These are phyloP conservation scores for Symphodus melops DNA, from an alignment of 2,113 vertebrate species.

Conservation along the genomic window DNA sequence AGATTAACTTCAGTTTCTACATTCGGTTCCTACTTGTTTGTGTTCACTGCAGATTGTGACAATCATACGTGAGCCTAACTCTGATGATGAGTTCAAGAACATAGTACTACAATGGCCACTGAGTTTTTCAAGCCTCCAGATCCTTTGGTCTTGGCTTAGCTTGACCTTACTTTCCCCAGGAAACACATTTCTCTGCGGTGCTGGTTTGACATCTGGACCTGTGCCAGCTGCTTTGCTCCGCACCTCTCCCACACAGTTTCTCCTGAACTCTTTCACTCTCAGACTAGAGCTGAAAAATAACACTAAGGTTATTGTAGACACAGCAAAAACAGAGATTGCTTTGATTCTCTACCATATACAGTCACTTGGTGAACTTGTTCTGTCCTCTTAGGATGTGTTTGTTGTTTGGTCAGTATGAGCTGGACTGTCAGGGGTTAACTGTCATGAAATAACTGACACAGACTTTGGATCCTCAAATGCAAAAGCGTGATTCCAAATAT, in stretches of 20 bases:
- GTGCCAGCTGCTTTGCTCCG: constrained; percentile 56
- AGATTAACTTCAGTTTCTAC: constrained; percentile 34
- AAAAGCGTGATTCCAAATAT: neutral
- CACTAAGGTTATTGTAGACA: constrained; percentile 50
- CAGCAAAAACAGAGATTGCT: constrained; percentile 34
- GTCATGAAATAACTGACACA: no score
- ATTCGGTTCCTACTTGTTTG: constrained; percentile 12
- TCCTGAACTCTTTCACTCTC: constrained; percentile 46
- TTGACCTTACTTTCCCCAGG: constrained; percentile 68
- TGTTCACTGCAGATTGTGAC: neutral
- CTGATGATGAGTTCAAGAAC: neutral
- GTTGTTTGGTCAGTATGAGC: neutral
- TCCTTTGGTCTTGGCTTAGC: constrained; percentile 38
- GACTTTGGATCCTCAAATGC: neutral
- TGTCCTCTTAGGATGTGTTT: constrained; percentile 20
- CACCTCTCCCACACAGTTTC: constrained; percentile 60
- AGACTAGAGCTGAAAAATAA: constrained; percentile 40
- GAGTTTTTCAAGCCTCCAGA: constrained; percentile 27
- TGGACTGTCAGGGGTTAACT: no score
- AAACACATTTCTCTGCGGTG: constrained; percentile 54
- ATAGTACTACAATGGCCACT: constrained; percentile 15
- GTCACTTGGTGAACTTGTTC: constrained; percentile 17
- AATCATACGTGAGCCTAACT: neutral
- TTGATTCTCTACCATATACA: constrained; percentile 33
- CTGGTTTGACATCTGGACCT: constrained; percentile 59